phyloP scores from a whole-genome alignment of 2,888 invertebrate genomes.

The Andrena haemorrhoa region DNA sequence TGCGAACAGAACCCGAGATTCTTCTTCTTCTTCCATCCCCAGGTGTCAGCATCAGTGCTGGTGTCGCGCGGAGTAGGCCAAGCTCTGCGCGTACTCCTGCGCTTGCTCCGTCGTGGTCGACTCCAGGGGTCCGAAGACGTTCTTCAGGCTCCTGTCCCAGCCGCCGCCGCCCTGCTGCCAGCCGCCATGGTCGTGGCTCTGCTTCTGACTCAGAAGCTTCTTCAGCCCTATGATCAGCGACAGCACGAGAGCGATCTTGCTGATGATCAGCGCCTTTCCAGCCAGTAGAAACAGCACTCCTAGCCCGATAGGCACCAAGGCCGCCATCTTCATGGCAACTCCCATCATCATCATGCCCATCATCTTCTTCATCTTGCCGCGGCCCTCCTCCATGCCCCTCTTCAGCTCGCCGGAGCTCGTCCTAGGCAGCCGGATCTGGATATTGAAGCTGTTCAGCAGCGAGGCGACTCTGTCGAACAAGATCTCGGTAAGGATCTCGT shows the following conservation, averaged over 20 bases:
- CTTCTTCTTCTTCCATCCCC: not conserved
- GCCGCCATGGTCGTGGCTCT: conserved; percentile 85
- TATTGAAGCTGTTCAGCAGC: conserved; percentile 90
- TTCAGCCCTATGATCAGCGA: conserved; percentile 93
- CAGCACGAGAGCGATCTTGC: conserved; percentile 92
- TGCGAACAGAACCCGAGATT: conserved; percentile 32
- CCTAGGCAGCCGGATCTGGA: conserved; percentile 92
- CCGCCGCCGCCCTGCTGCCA: conserved; percentile 85
- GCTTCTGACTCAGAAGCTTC: conserved; percentile 91
- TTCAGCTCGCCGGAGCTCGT: conserved; percentile 89
- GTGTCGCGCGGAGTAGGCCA: conserved; percentile 89
- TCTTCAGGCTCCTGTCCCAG: conserved; percentile 89
- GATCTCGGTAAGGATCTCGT: conserved; percentile 89
- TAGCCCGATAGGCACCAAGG: conserved; percentile 92
- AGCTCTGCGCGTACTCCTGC: conserved; percentile 86
- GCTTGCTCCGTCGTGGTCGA: conserved; percentile 76
- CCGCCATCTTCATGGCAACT: conserved; percentile 93
- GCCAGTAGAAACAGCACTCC: conserved; percentile 93
- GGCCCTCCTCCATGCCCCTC: conserved; percentile 91
- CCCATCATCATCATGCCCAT: conserved; percentile 97
- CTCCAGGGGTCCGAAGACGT: conserved; percentile 63
- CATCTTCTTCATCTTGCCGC: conserved; percentile 96
- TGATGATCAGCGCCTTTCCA: conserved; percentile 94
- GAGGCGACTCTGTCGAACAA: conserved; percentile 90
- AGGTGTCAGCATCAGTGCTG: conserved; percentile 46